Percentiles rank a stretch among this genome's conserved stretches.
Conservation (phyloP, 2,113 vertebrate genomes). For the Anarrhichthys ocellatus region DNA sequence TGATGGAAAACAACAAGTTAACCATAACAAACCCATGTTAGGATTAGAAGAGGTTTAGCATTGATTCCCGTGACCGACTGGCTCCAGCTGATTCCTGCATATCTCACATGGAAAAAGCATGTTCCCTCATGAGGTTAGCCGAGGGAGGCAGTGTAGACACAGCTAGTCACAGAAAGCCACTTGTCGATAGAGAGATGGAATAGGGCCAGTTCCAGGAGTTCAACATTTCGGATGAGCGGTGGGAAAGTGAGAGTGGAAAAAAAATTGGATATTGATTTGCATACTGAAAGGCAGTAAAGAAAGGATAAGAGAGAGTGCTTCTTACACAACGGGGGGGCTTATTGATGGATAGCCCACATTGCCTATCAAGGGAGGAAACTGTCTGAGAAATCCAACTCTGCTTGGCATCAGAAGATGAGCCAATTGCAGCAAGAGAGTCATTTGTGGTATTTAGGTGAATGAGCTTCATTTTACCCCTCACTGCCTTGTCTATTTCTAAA, state of each 20-base stretch:
- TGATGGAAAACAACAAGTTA: conserved; percentile 57
- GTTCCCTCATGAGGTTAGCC: conserved; percentile 36
- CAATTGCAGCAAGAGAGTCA: conserved; percentile 56
- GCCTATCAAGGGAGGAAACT: conserved; percentile 60
- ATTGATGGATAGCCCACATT: conserved; percentile 59
- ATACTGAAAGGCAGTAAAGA: conserved; percentile 40
- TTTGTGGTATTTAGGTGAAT: conserved; percentile 61
- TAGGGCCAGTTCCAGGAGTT: conserved; percentile 22
- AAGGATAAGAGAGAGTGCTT: conserved; percentile 42
- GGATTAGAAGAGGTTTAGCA: conserved; percentile 83
- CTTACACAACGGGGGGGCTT: conserved; percentile 33
- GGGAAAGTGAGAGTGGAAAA: conserved; percentile 11
- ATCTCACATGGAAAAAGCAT: conserved; percentile 35
- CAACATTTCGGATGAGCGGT: conserved; percentile 9
- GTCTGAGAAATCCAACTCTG: conserved; percentile 69
- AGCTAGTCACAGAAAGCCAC: conserved; percentile 45
- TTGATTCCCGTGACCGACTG: conserved; percentile 65
- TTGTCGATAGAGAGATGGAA: conserved; percentile 28
- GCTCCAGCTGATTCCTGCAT: conserved; percentile 56
- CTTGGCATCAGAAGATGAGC: conserved; percentile 58
- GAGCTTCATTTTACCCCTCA: conserved; percentile 55
- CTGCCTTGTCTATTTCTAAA: conserved; percentile 58
- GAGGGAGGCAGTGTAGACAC: conserved; percentile 10
- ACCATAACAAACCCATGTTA: conserved; percentile 78
- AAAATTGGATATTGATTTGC: conserved; percentile 62